Evolutionary conservation across 2,888 invertebrate species (phyloP).

Genomic region (Camponotus fellah): DNA sequence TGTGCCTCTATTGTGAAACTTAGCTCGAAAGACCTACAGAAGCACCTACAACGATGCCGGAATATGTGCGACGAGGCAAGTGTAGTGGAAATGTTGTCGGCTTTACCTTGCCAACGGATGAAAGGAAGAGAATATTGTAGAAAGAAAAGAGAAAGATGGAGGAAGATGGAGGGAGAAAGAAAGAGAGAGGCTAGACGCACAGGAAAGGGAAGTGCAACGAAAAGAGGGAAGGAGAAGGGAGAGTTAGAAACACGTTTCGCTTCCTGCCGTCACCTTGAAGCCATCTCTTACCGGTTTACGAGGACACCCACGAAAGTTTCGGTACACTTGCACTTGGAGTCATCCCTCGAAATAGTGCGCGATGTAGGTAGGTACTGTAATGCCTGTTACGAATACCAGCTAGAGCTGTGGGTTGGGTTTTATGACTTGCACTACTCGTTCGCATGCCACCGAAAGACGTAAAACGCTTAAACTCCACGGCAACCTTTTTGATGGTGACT

Average conservation of each 20-base stretch:
- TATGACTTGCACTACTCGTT: conserved; percentile 68
- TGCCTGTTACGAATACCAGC: conserved; percentile 71
- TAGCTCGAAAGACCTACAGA: conserved; percentile 42
- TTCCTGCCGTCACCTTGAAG: conserved; percentile 74
- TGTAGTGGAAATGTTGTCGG: conserved; percentile 62
- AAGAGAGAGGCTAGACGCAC: conserved; percentile 4
- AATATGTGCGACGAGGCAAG: conserved; percentile 50
- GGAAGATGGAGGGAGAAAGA: conserved; percentile 51
- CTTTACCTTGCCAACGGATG: conserved; percentile 58
- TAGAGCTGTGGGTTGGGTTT: conserved; percentile 62
- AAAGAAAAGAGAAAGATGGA: conserved; percentile 48
- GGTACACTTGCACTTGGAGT: conserved; percentile 73
- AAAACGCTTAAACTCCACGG: conserved; percentile 68
- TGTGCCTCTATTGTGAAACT: conserved; percentile 46
- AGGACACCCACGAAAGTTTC: conserved; percentile 70
- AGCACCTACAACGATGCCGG: conserved; percentile 26
- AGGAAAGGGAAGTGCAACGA: conserved; percentile 33
- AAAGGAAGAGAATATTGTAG: conserved; percentile 49
- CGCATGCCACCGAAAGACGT: conserved; percentile 63
- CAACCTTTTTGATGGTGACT: conserved; percentile 65
- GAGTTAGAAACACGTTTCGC: conserved; percentile 73
- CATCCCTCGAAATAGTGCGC: conserved; percentile 74
- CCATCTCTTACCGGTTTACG: conserved; percentile 76
- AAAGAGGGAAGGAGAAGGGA: conserved; percentile 29
- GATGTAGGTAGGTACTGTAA: conserved; percentile 65